Evolutionary conservation across 1,140 invertebrate genomes (phyloP).

Genomic region (Mercenaria mercenaria): DNA sequence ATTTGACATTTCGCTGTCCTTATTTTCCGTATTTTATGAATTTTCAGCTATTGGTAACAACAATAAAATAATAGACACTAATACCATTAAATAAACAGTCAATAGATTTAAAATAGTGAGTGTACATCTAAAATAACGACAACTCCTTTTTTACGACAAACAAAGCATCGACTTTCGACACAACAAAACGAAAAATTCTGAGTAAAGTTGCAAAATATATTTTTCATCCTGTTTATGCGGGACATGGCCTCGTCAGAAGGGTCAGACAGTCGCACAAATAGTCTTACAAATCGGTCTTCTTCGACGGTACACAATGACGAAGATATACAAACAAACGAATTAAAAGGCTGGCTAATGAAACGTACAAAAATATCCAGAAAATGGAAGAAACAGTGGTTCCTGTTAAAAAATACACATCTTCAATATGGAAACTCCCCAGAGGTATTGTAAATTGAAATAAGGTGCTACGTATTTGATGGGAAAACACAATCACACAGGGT

Average conservation of each 20-base stretch:
- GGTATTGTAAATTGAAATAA: slow-evolving; percentile 72
- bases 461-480: too few relatives aligned
- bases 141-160: slow-evolving; percentile 69
- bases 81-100: too few relatives aligned
- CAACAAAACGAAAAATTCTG: slow-evolving; percentile 66
- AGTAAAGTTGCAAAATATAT: slow-evolving; percentile 32
- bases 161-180: slow-evolving; percentile 61
- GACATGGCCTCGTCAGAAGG: slow-evolving; percentile 80
- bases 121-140: not conserved
- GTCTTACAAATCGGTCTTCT: slow-evolving; percentile 78
- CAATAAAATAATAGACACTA: too few relatives aligned
- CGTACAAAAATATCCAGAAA: slow-evolving; percentile 79
- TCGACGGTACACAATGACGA: slow-evolving; percentile 78
- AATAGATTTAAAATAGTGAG: too few relatives aligned
- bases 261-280: slow-evolving; percentile 81
- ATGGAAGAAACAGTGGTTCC: slow-evolving; percentile 83
- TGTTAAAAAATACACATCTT: slow-evolving; percentile 82
- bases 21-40: not conserved
- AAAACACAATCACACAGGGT: too few relatives aligned
- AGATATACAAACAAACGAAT: slow-evolving; percentile 76
- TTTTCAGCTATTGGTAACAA: too few relatives aligned
- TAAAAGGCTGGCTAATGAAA: slow-evolving; percentile 83
- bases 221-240: not conserved
- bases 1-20: slow-evolving; percentile 11
- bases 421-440: slow-evolving; percentile 82